Percentiles rank a stretch among this genome's conserved stretches.
These are phyloP conservation scores for Mungos mungo DNA, from an alignment of 2,113 vertebrate species.

Conservation along the genomic window DNA sequence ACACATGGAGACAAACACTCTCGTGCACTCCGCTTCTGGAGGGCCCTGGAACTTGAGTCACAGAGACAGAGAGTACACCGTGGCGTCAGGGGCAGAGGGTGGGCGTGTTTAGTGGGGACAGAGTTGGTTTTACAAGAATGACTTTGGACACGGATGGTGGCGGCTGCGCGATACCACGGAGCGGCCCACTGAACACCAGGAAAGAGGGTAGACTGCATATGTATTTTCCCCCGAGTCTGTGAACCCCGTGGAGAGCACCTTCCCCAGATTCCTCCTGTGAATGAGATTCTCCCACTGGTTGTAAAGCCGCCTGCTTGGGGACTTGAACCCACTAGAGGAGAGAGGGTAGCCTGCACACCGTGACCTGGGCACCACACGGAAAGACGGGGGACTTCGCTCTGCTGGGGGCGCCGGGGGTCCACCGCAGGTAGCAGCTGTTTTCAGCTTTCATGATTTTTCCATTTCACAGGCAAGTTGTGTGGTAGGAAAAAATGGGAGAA, in stretches of 20 bases:
- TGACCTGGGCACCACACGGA: rapidly evolving
- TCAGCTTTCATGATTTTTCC: neutral
- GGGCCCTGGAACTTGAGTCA: neutral
- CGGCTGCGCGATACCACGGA: rapidly evolving
- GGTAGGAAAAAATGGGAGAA: neutral
- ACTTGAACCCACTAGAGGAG: neutral
- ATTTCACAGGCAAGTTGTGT: neutral
- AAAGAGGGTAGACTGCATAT: too few species aligned
- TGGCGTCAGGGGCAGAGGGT: neutral
- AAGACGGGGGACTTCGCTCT: neutral
- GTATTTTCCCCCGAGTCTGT: neutral
- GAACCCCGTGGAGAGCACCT: neutral
- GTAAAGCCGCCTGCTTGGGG: neutral
- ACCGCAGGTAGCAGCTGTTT: neutral
- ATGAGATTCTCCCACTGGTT: neutral
- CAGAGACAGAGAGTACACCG: neutral
- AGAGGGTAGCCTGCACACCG: neutral
- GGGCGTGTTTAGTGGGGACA: too few species aligned
- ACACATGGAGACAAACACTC: neutral
- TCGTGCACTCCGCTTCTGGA: rapidly evolving
- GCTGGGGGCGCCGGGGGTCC: rapidly evolving
- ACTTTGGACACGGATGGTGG: neutral
- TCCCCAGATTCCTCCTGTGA: neutral
- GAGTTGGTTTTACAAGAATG: neutral
- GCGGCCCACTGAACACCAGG: too few species aligned